phyloP scores from a whole-genome alignment of 2,888 invertebrate genomes.

The Napeogenes sylphis region DNA sequence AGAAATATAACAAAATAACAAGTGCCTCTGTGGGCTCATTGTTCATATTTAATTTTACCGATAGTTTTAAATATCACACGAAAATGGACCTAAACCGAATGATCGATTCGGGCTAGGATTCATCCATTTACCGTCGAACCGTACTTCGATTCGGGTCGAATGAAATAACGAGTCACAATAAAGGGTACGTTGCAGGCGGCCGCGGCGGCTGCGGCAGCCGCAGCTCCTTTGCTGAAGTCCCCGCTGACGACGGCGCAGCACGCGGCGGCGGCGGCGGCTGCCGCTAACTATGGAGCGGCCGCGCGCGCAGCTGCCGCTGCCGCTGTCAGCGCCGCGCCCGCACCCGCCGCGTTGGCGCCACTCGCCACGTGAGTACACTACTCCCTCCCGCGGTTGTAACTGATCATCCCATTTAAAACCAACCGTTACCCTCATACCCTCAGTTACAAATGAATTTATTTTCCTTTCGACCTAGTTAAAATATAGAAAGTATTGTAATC shows the following conservation, averaged over 20 bases:
- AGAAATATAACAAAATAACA: conserved; percentile 7
- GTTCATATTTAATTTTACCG: conserved; percentile 37
- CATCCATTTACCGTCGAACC: conserved; percentile 1
- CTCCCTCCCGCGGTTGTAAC: not conserved
- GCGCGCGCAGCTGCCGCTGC: conserved; percentile 86
- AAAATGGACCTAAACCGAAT: not conserved
- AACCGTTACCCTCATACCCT: too few relatives aligned
- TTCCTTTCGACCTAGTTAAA: too few relatives aligned
- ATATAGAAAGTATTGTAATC: too few relatives aligned
- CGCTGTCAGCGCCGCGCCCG: conserved; percentile 81
- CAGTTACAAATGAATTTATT: too few relatives aligned
- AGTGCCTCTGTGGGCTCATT: conserved; percentile 60
- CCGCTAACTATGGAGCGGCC: conserved; percentile 91
- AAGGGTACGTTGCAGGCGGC: conserved; percentile 65
- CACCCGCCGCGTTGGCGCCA: conserved; percentile 73
- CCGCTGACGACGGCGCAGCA: conserved; percentile 90
- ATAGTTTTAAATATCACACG: conserved; percentile 8
- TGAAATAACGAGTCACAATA: conserved; percentile 29
- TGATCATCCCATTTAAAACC: too few relatives aligned
- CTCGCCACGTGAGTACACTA: conserved; percentile 55
- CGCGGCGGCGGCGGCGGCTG: conserved; percentile 91
- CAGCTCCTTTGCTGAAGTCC: conserved; percentile 88
- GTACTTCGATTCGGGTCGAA: conserved; percentile 5
- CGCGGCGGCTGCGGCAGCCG: conserved; percentile 84
- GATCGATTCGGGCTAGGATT: not conserved